A percentile compares a stretch with the other conserved stretches of the same genome.
Evolutionary conservation across 2,888 invertebrate genomes (phyloP).

Genomic region (Heteromurus nitidus): DNA sequence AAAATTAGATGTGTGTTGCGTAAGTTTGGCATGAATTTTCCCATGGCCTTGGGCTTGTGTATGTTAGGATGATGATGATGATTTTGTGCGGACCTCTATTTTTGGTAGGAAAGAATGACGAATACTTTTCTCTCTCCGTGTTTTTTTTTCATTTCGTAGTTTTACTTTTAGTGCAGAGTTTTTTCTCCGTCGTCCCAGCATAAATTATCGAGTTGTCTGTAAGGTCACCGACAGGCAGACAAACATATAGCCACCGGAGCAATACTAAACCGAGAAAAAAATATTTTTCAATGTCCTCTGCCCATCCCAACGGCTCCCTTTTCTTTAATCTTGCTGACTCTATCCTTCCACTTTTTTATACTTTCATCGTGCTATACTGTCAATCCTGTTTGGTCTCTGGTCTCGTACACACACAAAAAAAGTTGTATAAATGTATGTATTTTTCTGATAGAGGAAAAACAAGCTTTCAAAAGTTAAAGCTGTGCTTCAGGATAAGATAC

Average conservation of each 20-base stretch:
- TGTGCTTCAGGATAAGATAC: no score
- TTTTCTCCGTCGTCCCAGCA: slow-evolving; percentile 51
- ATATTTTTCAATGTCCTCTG: slow-evolving; percentile 54
- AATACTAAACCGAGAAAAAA: slow-evolving; percentile 34
- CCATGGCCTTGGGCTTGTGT: no score
- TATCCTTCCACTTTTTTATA: not conserved
- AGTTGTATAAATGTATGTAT: no score
- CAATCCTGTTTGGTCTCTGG: not conserved
- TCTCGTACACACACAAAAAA: no score
- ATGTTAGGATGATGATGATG: no score
- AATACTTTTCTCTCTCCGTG: not conserved
- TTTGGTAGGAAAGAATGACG: slow-evolving; percentile 9
- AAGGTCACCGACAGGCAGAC: slow-evolving; percentile 49
- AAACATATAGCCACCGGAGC: slow-evolving; percentile 37
- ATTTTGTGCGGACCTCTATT: no score
- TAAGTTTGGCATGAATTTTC: no score
- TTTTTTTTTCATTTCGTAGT: not conserved
- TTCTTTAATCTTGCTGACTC: slow-evolving; percentile 30
- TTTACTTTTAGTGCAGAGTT: slow-evolving; percentile 1
- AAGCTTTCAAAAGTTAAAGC: no score
- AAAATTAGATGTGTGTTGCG: no score
- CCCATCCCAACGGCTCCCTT: slow-evolving; percentile 32
- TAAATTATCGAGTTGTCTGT: slow-evolving; percentile 63
- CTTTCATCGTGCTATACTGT: no score
- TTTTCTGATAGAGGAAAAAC: no score